Evolutionary conservation across 1,140 invertebrate species (phyloP).

Genomic region (Drusus annulatus): DNA sequence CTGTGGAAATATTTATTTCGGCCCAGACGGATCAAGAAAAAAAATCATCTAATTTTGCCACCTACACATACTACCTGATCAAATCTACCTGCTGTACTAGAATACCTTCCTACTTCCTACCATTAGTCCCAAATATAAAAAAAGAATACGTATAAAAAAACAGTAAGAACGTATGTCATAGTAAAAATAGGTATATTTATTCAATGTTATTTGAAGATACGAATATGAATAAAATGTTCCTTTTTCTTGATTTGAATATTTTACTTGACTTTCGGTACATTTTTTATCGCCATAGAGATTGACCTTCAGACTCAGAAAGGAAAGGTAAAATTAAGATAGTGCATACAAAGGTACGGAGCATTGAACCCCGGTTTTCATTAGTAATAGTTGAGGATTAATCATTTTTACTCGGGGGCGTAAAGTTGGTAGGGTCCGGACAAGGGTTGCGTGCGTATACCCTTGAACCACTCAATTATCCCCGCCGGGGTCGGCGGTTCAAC

Average conservation of each 20-base stretch:
- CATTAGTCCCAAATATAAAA: not conserved
- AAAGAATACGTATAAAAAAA: not conserved
- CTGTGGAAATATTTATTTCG: not conserved
- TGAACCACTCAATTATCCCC: conserved; percentile 58
- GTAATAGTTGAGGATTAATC: not conserved
- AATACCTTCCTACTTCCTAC: no score
- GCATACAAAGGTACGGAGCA: not conserved
- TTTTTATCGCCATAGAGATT: not conserved
- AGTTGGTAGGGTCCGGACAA: not conserved
- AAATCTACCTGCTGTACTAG: not conserved
- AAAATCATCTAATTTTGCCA: not conserved
- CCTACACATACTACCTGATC: not conserved
- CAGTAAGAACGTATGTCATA: not conserved
- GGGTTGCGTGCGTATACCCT: conserved; percentile 55
- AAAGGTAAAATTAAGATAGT: conserved; percentile 5
- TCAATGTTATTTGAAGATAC: not conserved
- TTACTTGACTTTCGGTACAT: conserved; percentile 2
- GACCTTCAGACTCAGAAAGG: not conserved
- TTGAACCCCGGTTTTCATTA: not conserved
- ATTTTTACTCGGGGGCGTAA: conserved; percentile 7
- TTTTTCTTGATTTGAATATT: conserved; percentile 17
- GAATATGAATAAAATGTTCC: not conserved
- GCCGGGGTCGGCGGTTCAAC: conserved; percentile 41
- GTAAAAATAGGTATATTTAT: not conserved
- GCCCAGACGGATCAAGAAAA: not conserved